phyloP scores from a whole-genome alignment of 2,113 vertebrate genomes.

The Dunckerocampus dactyliophorus region DNA sequence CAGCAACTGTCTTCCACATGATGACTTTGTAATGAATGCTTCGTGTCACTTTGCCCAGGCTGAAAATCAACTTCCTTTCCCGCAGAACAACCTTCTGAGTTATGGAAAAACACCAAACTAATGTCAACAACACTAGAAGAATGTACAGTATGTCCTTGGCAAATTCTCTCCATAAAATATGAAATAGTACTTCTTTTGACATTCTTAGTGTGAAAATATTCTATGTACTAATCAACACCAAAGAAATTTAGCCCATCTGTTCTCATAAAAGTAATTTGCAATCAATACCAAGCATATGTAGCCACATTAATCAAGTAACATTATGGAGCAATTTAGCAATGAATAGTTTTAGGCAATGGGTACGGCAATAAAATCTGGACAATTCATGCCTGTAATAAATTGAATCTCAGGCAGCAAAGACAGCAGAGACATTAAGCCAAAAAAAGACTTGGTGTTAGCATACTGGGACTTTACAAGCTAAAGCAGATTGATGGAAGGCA shows the following conservation, averaged over 20 bases:
- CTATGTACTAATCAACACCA: background rate
- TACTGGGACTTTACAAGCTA: background rate
- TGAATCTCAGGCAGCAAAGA: slow-evolving; percentile 5
- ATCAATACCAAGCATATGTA: slow-evolving; percentile 16
- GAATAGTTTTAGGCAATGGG: background rate
- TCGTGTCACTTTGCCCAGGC: too few relatives aligned
- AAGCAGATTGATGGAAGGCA: background rate
- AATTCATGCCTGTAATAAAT: slow-evolving; percentile 14
- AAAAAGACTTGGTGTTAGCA: slow-evolving; percentile 1
- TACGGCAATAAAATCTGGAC: slow-evolving; percentile 9
- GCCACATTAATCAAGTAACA: slow-evolving; percentile 10
- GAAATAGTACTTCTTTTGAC: background rate
- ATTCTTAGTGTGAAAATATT: slow-evolving; percentile 6
- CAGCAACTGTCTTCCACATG: too few relatives aligned
- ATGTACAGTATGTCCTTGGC: background rate
- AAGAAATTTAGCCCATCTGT: slow-evolving; percentile 5
- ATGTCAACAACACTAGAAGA: background rate
- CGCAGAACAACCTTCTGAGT: background rate
- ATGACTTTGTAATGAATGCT: too few relatives aligned
- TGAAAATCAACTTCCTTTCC: too few relatives aligned
- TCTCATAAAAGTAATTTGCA: slow-evolving; percentile 10
- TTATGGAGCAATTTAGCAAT: slow-evolving; percentile 10
- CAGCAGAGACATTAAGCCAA: slow-evolving; percentile 1
- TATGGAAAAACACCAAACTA: background rate
- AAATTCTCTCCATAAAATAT: background rate